phyloP scores from a whole-genome alignment of 92 coral and sea anemone species.

The Zoanthus gigantus region DNA sequence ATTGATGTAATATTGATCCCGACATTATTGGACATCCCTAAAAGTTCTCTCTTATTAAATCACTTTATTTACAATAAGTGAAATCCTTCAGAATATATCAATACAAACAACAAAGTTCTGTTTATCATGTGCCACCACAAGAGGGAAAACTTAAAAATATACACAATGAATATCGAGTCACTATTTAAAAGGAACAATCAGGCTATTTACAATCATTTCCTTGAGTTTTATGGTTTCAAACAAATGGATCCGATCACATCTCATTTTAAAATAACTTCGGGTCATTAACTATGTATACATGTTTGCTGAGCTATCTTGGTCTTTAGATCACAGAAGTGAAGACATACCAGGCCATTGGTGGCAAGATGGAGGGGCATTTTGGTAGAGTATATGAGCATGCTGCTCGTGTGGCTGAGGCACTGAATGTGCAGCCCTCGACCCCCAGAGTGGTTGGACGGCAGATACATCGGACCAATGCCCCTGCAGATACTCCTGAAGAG shows the following conservation, averaged over 20 bases:
- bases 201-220: neutral
- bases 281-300: slow-evolving; percentile 14
- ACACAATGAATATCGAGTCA: neutral
- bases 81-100: slow-evolving; percentile 5
- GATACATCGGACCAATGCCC: slow-evolving; percentile 56
- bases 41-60: neutral
- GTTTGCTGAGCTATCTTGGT: slow-evolving; percentile 18
- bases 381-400: slow-evolving; percentile 46
- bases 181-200: slow-evolving; percentile 3
- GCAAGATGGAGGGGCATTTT: slow-evolving; percentile 46
- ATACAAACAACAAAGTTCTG: slow-evolving; percentile 5
- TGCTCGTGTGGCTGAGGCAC: neutral
- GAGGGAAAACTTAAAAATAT: slow-evolving; percentile 12
- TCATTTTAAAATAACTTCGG: slow-evolving; percentile 12
- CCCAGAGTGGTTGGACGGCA: slow-evolving; percentile 66
- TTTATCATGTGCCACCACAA: neutral
- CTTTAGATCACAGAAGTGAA: slow-evolving; percentile 44
- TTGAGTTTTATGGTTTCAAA: slow-evolving; percentile 4
- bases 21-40: neutral
- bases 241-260: slow-evolving; percentile 13
- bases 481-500: slow-evolving; percentile 60
- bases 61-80: neutral
- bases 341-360: slow-evolving; percentile 24
- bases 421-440: slow-evolving; percentile 40
- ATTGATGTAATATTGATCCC: neutral